Evolutionary conservation across 2,797 vertebrate genomes (phyloP).

Genomic region (Mus caroli): DNA sequence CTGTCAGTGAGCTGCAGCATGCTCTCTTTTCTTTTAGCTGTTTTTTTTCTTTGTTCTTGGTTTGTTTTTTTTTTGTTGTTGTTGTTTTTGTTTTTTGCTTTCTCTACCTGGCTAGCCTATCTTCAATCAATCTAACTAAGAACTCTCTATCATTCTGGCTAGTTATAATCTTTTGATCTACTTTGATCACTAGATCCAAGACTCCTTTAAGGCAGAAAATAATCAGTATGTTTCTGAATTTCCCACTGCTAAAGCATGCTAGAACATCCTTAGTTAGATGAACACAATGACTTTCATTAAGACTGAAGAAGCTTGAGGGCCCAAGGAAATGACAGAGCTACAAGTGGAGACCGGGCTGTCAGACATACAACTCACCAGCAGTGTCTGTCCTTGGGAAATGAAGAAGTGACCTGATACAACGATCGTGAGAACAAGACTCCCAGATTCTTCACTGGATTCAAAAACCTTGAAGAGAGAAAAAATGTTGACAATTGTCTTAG

Average conservation of each 20-base stretch:
- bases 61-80: not conserved
- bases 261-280: slow-evolving; percentile 40
- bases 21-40: not conserved
- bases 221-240: slow-evolving; percentile 33
- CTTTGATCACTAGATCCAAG: slow-evolving; percentile 51
- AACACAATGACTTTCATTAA: slow-evolving; percentile 46
- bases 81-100: not conserved
- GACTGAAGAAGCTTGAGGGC: not conserved
- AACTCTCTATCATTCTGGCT: slow-evolving; percentile 52
- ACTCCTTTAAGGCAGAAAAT: slow-evolving; percentile 16
- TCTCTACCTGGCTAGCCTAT: not conserved
- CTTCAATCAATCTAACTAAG: slow-evolving; percentile 47
- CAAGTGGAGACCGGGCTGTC: not conserved
- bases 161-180: slow-evolving; percentile 53
- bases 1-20: not conserved
- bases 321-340: slow-evolving; percentile 70
- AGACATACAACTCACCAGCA: slow-evolving; percentile 91
- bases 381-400: slow-evolving; percentile 92
- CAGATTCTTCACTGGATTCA: slow-evolving; percentile 90
- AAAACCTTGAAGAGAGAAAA: slow-evolving; percentile 90
- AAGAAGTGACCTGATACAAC: slow-evolving; percentile 95
- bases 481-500: not conserved
- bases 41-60: not conserved
- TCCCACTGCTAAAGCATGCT: slow-evolving; percentile 24
- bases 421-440: slow-evolving; percentile 91